Evolutionary conservation across 2,888 invertebrate genomes (phyloP).

Genomic region (Agonopterix alstromeriana): DNA sequence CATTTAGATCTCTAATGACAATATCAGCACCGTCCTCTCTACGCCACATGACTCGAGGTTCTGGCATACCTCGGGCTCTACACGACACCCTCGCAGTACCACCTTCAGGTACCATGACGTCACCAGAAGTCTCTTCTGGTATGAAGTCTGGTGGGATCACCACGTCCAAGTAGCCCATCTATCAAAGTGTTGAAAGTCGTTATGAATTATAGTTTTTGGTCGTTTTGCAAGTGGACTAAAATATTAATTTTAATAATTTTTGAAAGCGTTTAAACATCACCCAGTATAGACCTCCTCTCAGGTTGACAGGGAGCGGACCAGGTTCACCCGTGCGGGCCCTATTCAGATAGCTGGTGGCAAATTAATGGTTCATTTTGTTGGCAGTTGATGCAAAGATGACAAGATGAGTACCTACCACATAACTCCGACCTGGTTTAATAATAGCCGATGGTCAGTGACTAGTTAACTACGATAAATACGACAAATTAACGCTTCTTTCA

Average conservation of each 20-base stretch:
- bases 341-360: too few species aligned
- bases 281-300: too few species aligned
- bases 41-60: constrained; percentile 88
- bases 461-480: neutral
- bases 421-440: neutral
- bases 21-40: constrained; percentile 90
- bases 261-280: too few species aligned
- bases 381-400: too few species aligned
- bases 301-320: too few species aligned
- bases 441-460: neutral
- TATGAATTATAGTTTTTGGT: too few species aligned
- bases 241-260: too few species aligned
- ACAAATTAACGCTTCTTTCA: neutral
- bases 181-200: constrained; percentile 16
- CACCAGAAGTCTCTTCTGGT: constrained; percentile 90
- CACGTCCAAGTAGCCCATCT: constrained; percentile 89
- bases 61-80: constrained; percentile 86
- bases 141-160: constrained; percentile 95
- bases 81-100: constrained; percentile 81
- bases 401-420: too few species aligned
- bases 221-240: too few species aligned
- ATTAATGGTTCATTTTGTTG: too few species aligned
- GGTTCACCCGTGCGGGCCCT: too few species aligned
- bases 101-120: constrained; percentile 91
- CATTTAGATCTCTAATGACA: constrained; percentile 82